phyloP scores from a whole-genome alignment of 2,888 invertebrate genomes.

The Leucophenga montana region DNA sequence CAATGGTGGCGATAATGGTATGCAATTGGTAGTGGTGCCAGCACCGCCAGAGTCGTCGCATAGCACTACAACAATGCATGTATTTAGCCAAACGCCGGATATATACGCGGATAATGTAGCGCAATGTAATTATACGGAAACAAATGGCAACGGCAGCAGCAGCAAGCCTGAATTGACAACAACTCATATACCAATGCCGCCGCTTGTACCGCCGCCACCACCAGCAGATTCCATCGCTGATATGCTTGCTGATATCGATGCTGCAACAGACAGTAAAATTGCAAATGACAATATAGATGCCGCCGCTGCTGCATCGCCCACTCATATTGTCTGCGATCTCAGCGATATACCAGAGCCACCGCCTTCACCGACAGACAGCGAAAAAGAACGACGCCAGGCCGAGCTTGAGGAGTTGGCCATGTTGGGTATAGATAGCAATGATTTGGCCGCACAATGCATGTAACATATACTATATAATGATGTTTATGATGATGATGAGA shows the following conservation, averaged over 20 bases:
- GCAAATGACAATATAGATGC: not conserved
- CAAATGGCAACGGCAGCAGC: not conserved
- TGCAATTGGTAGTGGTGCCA: not conserved
- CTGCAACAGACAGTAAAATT: not conserved
- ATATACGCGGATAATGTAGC: constrained; percentile 39
- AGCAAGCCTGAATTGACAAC: constrained; percentile 33
- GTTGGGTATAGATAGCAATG: constrained; percentile 89
- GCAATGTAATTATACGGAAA: constrained; percentile 13
- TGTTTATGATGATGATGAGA: no score
- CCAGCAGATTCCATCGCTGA: no score
- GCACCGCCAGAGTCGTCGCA: not conserved
- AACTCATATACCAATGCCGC: constrained; percentile 58
- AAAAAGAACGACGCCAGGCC: constrained; percentile 74
- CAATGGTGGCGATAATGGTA: constrained; percentile 27
- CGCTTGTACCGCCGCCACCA: constrained; percentile 13
- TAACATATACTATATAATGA: constrained; percentile 39
- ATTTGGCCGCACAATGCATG: constrained; percentile 75
- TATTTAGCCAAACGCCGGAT: constrained; percentile 8
- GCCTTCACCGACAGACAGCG: constrained; percentile 67
- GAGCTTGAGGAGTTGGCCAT: constrained; percentile 85
- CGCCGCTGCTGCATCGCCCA: not conserved
- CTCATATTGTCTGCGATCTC: constrained; percentile 53
- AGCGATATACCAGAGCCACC: constrained; percentile 64
- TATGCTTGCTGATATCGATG: not conserved
- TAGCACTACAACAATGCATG: no score